These are phyloP conservation scores for Cephonodes hylas DNA, from an alignment of 2,888 invertebrate species.

Conservation along the genomic window DNA sequence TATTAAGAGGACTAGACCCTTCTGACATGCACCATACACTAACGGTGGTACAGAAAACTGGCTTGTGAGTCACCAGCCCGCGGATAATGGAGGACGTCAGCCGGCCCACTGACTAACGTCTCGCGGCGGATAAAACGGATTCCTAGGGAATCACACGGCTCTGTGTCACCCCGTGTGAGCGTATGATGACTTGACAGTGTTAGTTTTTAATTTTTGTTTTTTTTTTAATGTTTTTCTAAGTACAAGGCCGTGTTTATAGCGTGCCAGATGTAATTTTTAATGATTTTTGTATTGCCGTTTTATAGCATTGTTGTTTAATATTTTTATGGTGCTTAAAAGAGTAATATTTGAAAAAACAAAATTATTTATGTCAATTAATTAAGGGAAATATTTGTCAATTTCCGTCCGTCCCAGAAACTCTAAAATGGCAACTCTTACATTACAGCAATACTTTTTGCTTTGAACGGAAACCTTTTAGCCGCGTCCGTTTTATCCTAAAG, in stretches of 20 bases:
- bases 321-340: no score
- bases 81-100: slow-evolving; percentile 47
- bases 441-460: background rate
- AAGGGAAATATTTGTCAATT: background rate
- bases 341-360: no score
- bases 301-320: no score
- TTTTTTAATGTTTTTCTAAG: no score
- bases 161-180: background rate
- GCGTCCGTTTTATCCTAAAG: background rate
- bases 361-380: background rate
- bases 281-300: no score
- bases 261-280: no score
- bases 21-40: slow-evolving; percentile 35
- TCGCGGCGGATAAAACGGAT: slow-evolving; percentile 11
- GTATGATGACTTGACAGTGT: background rate
- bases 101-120: slow-evolving; percentile 40
- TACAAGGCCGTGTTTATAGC: no score
- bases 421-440: background rate
- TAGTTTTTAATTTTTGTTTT: background rate
- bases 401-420: background rate
- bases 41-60: slow-evolving; percentile 68
- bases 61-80: slow-evolving; percentile 63
- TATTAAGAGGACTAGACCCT: slow-evolving; percentile 16
- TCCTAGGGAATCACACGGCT: slow-evolving; percentile 6
- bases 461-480: background rate